phyloP scores from a whole-genome alignment of 2,888 invertebrate species.

The Pristionchus mayeri region DNA sequence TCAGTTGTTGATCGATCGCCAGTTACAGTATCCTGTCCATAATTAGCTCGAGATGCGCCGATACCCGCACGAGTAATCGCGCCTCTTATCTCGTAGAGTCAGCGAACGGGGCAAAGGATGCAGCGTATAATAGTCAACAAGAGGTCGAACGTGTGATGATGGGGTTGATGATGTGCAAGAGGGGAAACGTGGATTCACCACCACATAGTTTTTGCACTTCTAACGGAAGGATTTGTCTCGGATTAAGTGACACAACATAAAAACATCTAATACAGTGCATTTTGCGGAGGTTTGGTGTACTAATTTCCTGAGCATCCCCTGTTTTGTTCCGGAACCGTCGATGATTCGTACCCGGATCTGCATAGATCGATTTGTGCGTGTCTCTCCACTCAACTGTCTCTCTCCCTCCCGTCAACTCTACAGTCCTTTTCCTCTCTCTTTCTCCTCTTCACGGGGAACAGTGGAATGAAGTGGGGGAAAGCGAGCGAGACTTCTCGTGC shows the following conservation, averaged over 20 bases:
- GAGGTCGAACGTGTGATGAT: not conserved
- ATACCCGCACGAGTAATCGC: not conserved
- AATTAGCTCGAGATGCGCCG: too few species aligned
- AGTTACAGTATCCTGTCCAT: not conserved
- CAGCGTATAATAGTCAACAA: constrained; percentile 6
- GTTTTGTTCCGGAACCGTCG: too few species aligned
- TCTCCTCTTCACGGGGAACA: not conserved
- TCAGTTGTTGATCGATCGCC: not conserved
- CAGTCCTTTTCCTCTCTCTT: not conserved
- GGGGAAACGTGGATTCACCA: too few species aligned
- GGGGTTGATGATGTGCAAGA: too few species aligned
- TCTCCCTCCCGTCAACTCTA: not conserved
- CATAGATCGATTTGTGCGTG: not conserved
- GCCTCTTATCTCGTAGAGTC: not conserved
- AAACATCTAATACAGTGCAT: too few species aligned
- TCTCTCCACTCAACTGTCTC: not conserved
- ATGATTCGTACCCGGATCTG: constrained; percentile 24
- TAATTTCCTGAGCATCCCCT: too few species aligned
- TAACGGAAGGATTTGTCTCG: too few species aligned
- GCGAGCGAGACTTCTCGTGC: not conserved
- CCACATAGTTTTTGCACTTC: too few species aligned
- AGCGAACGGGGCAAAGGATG: too few species aligned
- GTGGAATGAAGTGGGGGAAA: not conserved
- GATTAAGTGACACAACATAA: too few species aligned
- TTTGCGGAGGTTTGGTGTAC: too few species aligned